phyloP scores from a whole-genome alignment of 2,888 invertebrate species.

The Xylota segnis region DNA sequence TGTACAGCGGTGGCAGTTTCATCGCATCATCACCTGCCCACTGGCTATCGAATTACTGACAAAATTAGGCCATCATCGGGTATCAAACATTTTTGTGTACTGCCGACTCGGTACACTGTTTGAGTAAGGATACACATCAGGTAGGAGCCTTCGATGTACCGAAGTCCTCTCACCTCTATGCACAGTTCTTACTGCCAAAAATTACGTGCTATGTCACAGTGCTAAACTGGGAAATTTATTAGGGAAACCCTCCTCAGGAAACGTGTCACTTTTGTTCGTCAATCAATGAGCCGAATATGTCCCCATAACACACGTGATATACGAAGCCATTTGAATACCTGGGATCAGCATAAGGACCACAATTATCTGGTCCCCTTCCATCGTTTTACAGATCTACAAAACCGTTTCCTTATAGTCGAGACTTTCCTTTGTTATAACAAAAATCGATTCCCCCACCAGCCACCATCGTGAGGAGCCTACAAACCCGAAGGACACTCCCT shows the following conservation, averaged over 20 bases:
- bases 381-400: background rate
- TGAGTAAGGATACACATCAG: too few species aligned
- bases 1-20: background rate
- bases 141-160: too few species aligned
- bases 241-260: background rate
- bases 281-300: constrained; percentile 20
- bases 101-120: too few species aligned
- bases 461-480: background rate
- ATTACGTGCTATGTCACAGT: background rate
- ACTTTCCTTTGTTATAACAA: constrained; percentile 11
- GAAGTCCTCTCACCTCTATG: too few species aligned
- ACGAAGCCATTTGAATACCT: constrained; percentile 17
- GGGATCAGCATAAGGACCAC: background rate
- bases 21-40: background rate
- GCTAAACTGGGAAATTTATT: constrained; percentile 1
- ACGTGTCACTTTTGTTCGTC: background rate
- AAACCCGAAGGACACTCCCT: constrained; percentile 20
- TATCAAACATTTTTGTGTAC: too few species aligned
- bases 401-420: background rate
- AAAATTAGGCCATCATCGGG: too few species aligned
- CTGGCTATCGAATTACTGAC: background rate
- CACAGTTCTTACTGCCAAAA: background rate
- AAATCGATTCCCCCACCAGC: constrained; percentile 41
- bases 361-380: background rate
- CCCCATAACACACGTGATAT: constrained; percentile 29